Conservation (phyloP, 1,140 invertebrate genomes). For the Musca vetustissima region DNA sequence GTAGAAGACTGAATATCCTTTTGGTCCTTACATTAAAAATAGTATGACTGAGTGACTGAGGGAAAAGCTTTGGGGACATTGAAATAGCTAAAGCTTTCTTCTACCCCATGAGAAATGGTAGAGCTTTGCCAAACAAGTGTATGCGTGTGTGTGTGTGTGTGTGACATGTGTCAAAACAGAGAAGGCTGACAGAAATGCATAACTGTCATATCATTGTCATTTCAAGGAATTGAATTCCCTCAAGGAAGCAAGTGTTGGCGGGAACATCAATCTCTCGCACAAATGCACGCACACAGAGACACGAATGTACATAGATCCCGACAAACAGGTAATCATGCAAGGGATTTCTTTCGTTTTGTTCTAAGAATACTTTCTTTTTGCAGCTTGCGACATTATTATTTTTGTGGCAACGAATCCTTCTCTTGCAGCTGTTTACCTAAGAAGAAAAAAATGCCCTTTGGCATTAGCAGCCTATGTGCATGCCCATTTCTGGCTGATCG, state of each 20-base stretch:
- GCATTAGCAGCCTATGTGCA: too few relatives aligned
- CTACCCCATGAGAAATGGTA: conserved; percentile 3
- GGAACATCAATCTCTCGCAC: too few relatives aligned
- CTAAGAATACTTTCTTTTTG: neutral
- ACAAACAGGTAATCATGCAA: too few relatives aligned
- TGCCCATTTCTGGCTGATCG: too few relatives aligned
- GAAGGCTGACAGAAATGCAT: conserved; percentile 16
- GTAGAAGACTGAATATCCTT: conserved; percentile 6
- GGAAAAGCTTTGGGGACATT: conserved; percentile 18
- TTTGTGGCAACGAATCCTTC: neutral
- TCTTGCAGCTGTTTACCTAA: neutral
- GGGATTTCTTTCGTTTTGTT: too few relatives aligned
- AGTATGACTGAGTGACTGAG: neutral
- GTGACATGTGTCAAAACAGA: conserved; percentile 11
- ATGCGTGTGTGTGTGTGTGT: too few relatives aligned
- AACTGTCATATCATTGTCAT: conserved; percentile 9
- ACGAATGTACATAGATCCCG: too few relatives aligned
- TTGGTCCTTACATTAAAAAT: conserved; percentile 6
- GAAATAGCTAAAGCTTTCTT: neutral
- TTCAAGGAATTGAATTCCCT: neutral
- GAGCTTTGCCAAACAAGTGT: neutral
- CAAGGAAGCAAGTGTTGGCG: neutral
- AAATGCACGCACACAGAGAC: too few relatives aligned
- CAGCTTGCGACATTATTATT: neutral
- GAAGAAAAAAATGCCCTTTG: neutral